Conservation (phyloP, 2,888 invertebrate species). For the Agrilus biguttatus region DNA sequence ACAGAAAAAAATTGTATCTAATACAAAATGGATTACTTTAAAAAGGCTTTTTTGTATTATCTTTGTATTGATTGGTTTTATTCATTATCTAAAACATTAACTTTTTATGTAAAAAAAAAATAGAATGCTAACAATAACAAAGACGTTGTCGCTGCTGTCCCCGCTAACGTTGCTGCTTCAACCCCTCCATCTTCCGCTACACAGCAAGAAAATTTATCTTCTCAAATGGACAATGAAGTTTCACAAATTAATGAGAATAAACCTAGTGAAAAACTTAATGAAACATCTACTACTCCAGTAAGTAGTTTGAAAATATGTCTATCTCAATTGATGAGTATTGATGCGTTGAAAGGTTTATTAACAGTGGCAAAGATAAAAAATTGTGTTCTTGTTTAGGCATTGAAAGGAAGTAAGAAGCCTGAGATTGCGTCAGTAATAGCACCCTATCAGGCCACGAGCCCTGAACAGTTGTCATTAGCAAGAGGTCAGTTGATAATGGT, state of each 20-base stretch:
- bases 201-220: constrained; percentile 16
- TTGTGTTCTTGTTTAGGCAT: constrained; percentile 29
- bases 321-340: constrained; percentile 17
- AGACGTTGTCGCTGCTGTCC: constrained; percentile 2
- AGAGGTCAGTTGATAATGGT: constrained; percentile 90
- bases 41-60: constrained; percentile 3
- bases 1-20: too few species aligned
- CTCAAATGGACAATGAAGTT: constrained; percentile 30
- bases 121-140: constrained; percentile 9
- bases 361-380: too few species aligned
- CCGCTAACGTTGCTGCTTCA: constrained; percentile 9
- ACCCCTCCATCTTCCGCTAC: constrained; percentile 21
- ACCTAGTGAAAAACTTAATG: constrained; percentile 25
- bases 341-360: too few species aligned
- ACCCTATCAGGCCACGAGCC: constrained; percentile 78
- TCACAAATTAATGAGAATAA: constrained; percentile 34
- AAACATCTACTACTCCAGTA: constrained; percentile 28
- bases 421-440: constrained; percentile 94
- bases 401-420: constrained; percentile 54
- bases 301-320: constrained; percentile 12
- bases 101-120: constrained; percentile 11
- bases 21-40: background rate
- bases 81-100: constrained; percentile 5
- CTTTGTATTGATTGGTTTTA: constrained; percentile 3
- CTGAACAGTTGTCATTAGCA: constrained; percentile 80